These are phyloP conservation scores for Leptodactylus fuscus DNA, from an alignment of 2,113 vertebrate species.

Conservation along the genomic window DNA sequence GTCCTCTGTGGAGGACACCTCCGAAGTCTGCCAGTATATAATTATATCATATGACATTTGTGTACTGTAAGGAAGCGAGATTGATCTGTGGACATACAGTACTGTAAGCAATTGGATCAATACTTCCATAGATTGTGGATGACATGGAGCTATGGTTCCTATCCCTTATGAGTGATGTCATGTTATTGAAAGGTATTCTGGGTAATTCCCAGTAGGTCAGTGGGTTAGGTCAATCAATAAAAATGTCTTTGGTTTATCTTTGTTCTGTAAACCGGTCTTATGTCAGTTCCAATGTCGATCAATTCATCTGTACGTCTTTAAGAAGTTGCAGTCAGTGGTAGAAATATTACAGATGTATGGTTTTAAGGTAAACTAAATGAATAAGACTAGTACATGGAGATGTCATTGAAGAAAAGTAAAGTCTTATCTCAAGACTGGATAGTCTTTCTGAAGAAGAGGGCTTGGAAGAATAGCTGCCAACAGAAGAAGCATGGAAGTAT, in stretches of 20 bases:
- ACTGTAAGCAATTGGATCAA: neutral
- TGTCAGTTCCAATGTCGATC: neutral
- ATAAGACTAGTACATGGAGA: too few relatives aligned
- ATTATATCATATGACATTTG: neutral
- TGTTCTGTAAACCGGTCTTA: neutral
- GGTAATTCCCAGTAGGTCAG: neutral
- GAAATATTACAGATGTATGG: too few relatives aligned
- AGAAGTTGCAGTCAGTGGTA: too few relatives aligned
- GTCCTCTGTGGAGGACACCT: neutral
- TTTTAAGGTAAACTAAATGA: too few relatives aligned
- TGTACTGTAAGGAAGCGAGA: neutral
- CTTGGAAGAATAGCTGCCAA: too few relatives aligned
- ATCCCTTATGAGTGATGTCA: neutral
- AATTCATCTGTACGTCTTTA: neutral
- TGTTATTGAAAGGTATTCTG: slow-evolving; percentile 12
- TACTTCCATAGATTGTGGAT: neutral
- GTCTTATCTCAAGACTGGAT: too few relatives aligned
- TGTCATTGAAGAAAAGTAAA: too few relatives aligned
- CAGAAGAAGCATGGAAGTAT: too few relatives aligned
- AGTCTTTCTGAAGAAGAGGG: too few relatives aligned
- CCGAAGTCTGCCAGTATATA: neutral
- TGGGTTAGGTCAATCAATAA: slow-evolving; percentile 16
- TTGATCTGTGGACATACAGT: slow-evolving; percentile 7
- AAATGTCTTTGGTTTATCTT: neutral
- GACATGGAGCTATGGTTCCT: too few relatives aligned